Base-by-base conservation (phyloP, 1,140 invertebrate genomes). In the Zelostemma sp. region DNA sequence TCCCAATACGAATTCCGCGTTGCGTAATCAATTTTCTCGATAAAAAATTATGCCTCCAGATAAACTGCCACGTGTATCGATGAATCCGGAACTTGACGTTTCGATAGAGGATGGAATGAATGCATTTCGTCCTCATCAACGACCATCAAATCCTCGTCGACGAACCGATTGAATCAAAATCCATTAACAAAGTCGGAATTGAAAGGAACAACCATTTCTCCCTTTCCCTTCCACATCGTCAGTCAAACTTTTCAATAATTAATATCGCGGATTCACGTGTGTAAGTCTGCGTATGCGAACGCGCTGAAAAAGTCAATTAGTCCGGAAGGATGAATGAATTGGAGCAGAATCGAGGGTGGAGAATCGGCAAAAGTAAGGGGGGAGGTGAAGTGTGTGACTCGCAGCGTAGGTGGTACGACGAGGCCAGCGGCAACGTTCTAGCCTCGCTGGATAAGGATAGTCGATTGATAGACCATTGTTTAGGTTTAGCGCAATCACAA, bases 401-500 rank as follows among this genome's bases (percentile, higher is more conserved):
- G 43, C 58, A 63, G 60, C 54, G 50, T 68, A 68, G 65, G 59
- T 62, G 64, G 51, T 61, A 56, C 38, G 55, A 67, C 64, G 53
- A 11, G 14, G 35, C 35, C 9, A 11, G 35, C 9, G 35, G 35
- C 35, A 38, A 28, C 40, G 62, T 54, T 57, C 57, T 61, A 71
- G 55, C 49, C 45, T 48, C 56, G 58, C 35, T 41, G 61, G 62
- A 62, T 64, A 68, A 70, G 61, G 71, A 72, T 69, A 73, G 66
- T 74, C 69, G 66, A 70, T 70, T 66, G 68, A 64, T 71, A 71
- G 63, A 59, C 71, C 54, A 77, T 77, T 77, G 73, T 77, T 77
- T 77, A 72, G 71, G 65, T 72, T 75, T 75, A 77, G 71, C 71
- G 54, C 71, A 77, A 77, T 77, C 68, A 74, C 72, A 74, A 77